Evolutionary conservation across 2,113 vertebrate genomes (phyloP), one percentile per base, ranked within the genome.

Genomic region (Phalacrocorax carbo): DNA sequence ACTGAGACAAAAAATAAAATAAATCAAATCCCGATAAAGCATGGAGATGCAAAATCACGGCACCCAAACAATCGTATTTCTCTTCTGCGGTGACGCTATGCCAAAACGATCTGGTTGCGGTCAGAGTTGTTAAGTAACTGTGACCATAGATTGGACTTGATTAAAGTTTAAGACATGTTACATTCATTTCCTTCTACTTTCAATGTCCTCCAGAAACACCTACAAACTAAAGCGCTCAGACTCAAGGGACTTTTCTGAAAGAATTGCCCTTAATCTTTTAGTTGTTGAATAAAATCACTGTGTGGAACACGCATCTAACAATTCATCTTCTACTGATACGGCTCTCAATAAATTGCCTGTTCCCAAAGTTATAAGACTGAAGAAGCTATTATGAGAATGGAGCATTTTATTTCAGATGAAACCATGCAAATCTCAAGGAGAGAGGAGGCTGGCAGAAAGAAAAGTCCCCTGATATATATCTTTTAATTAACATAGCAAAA

Each of bases 401-500:
- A 91, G 46, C 78, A 70, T 91, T 95, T 95, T 96, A 94, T 95
- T 96, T 93, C 84, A 90, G 54, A 54, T 58, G 48, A 82, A 92
- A 82, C 83, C 66, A 85, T 9, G 49, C 66, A 90, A 82, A 95
- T 93, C 95, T 95, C 94, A 87, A 90, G 86, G 66, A 95, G 78
- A 93, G 66, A 76, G 46, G 17, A 87, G 65, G 19, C 70, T 91
- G 71, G 66, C 71, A 93, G 82, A 77, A 94, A 76, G 84, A 77
- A 87, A 94, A 94, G 58, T 76, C 62, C 54, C 78, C 84, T 91
- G 95, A 95, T 97, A 82, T 9, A 2, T 65, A 97, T 97, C 93
- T 94, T 95, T 94, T 94, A 97, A 97, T 96, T 95, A 96, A 96
- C 89, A 87, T 5, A 52, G 81, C 64, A 73, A 95, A 95, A 91